Percentiles rank a stretch among this genome's conserved stretches.
phyloP scores from a whole-genome alignment of 2,888 invertebrate species.

The Leucophenga maculata region DNA sequence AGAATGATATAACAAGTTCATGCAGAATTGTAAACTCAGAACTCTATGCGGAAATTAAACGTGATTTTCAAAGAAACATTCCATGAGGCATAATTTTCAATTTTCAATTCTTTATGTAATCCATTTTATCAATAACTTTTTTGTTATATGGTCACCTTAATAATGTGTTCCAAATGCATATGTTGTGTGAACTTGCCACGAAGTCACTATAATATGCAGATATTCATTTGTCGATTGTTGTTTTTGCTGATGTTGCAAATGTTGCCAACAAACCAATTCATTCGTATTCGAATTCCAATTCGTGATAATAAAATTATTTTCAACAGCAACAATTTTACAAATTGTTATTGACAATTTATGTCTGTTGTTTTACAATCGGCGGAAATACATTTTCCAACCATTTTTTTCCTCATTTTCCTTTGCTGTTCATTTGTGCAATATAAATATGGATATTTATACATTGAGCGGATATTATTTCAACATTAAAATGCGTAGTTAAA shows the following conservation, averaged over 20 bases:
- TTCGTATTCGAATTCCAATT: constrained; percentile 27
- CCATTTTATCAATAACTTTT: too few species aligned
- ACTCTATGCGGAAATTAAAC: too few species aligned
- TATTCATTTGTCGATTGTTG: background rate
- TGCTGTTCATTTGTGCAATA: constrained; percentile 1
- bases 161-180: too few species aligned
- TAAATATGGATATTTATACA: constrained; percentile 22
- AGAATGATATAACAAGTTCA: too few species aligned
- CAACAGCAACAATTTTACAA: constrained; percentile 54
- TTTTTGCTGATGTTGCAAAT: constrained; percentile 20
- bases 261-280: constrained; percentile 8
- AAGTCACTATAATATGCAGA: too few species aligned
- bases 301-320: constrained; percentile 50
- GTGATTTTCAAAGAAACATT: too few species aligned
- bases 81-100: too few species aligned
- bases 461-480: constrained; percentile 6
- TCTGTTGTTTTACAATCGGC: constrained; percentile 25
- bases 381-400: constrained; percentile 15
- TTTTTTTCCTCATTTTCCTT: constrained; percentile 25
- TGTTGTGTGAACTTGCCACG: too few species aligned
- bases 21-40: too few species aligned
- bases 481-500: constrained; percentile 7
- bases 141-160: too few species aligned
- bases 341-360: constrained; percentile 61
- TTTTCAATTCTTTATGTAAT: too few species aligned